Base-by-base conservation (phyloP, 2,888 invertebrate species). In the Cinara cedri region DNA sequence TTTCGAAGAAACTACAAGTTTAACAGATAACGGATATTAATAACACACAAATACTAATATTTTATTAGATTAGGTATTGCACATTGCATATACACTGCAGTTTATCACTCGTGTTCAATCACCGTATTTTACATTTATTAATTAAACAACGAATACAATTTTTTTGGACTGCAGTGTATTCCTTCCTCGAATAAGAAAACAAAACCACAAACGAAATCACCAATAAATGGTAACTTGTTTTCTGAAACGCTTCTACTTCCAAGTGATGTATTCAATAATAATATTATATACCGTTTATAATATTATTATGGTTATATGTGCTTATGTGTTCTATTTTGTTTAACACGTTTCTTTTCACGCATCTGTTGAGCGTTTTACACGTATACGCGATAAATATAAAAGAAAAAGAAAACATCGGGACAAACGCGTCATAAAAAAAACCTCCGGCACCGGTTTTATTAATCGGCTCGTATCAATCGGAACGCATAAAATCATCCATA, bases 391-490 rank as follows among this genome's bases (percentile, higher is more conserved):
- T 78, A 51, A 60, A 78, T 65, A 63, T 4, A 34, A 66, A 76
- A 66, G 4, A 21, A 51, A 74, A 74, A 62, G 19, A 62, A 62
- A 57, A 49, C 26, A 57, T n/a, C 44, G 9, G 46, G 55, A 44
- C 55, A 65, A 65, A 44, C 42, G 49, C 65, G 55, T 55, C 65
- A 66, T 55, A 63, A 76, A 76, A 55, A 49, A 34, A 8, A 42
- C 49, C 24, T 9, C 44, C 44, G 75, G 24, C 55, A 51, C 68
- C 21, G 68, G 78, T 70, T 76, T 78, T 78, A 78, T 78, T 78
- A 78, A 78, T 78, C 78, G 68, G 60, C 55, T 68, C 26, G 68
- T 78, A 78, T 78, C 70, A 78, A 78, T 78, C 78, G 78, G 60
- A 70, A 70, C 57, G 34, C 78, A 78, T 78, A 78, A 78, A 78